A percentile compares a stretch with the other conserved stretches of the same genome.
Conservation (phyloP, 2,888 invertebrate species). For the Drosophila parthenogenetica region DNA sequence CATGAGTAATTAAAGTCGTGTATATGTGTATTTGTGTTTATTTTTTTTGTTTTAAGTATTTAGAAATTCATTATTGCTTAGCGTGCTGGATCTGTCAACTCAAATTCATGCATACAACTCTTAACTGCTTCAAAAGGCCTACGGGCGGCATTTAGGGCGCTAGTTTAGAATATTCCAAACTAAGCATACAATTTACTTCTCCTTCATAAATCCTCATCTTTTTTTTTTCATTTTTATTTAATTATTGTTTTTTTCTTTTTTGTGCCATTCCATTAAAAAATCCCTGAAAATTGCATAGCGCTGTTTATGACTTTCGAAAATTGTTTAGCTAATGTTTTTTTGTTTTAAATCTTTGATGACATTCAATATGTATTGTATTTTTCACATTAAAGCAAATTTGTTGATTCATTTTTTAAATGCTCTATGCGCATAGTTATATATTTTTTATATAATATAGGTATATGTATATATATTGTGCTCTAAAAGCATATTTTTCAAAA, state of each 20-base stretch:
- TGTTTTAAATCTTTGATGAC: conserved; percentile 40
- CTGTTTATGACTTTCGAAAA: conserved; percentile 54
- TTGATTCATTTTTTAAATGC: conserved; percentile 59
- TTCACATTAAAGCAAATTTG: conserved; percentile 57
- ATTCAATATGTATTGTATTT: conserved; percentile 61
- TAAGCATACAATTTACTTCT: conserved; percentile 37
- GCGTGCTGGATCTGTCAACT: conserved; percentile 28
- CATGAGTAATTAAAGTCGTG: conserved; percentile 58
- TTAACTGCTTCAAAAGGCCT: conserved; percentile 69
- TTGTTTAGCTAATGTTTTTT: conserved; percentile 32
- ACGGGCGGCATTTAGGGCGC: conserved; percentile 78
- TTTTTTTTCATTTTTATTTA: neutral
- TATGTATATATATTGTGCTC: conserved; percentile 43
- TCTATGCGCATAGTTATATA: conserved; percentile 42
- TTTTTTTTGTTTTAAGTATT: conserved; percentile 11
- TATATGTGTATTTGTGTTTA: conserved; percentile 18
- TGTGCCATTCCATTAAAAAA: conserved; percentile 65
- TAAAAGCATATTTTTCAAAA: conserved; percentile 69
- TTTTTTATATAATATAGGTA: conserved; percentile 14
- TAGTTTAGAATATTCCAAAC: conserved; percentile 41
- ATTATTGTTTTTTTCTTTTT: conserved; percentile 13
- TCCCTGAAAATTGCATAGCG: conserved; percentile 79
- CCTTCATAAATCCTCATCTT: neutral
- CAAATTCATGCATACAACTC: conserved; percentile 11
- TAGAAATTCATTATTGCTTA: conserved; percentile 48